Evolutionary conservation across 2,888 invertebrate genomes (phyloP).

Genomic region (Erebia ligea): DNA sequence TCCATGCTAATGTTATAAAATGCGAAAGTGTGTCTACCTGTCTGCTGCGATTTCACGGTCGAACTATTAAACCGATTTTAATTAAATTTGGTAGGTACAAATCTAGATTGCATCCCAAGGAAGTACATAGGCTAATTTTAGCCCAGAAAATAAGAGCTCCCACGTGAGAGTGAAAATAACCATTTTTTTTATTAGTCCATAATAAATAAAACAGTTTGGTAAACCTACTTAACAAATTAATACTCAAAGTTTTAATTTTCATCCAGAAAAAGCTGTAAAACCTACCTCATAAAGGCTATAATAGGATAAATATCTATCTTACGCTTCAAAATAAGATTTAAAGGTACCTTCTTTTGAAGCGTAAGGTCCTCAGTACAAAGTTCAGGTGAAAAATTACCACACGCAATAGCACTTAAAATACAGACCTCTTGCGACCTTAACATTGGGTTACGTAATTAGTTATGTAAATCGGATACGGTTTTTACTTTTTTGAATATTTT

Average conservation of each 20-base stretch:
- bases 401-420: constrained; percentile 39
- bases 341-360: not conserved
- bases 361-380: constrained; percentile 19
- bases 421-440: constrained; percentile 40
- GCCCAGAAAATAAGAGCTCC: too few relatives aligned
- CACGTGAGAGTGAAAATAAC: too few relatives aligned
- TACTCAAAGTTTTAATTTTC: not conserved
- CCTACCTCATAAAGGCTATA: not conserved
- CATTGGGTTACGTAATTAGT: constrained; percentile 38
- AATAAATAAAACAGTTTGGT: not conserved
- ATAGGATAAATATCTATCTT: not conserved
- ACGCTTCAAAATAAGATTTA: not conserved
- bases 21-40: too few relatives aligned
- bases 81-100: too few relatives aligned
- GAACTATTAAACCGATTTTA: too few relatives aligned
- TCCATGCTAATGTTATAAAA: too few relatives aligned
- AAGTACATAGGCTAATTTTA: too few relatives aligned
- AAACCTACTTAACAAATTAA: constrained; percentile 1
- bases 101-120: too few relatives aligned
- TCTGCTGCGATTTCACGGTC: too few relatives aligned
- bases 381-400: constrained; percentile 42
- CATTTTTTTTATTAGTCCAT: not conserved
- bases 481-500: constrained; percentile 15
- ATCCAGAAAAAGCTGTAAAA: not conserved
- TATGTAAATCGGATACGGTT: constrained; percentile 39